Base-by-base conservation (phyloP, 2,888 invertebrate species). In the Eremobia ochroleuca region DNA sequence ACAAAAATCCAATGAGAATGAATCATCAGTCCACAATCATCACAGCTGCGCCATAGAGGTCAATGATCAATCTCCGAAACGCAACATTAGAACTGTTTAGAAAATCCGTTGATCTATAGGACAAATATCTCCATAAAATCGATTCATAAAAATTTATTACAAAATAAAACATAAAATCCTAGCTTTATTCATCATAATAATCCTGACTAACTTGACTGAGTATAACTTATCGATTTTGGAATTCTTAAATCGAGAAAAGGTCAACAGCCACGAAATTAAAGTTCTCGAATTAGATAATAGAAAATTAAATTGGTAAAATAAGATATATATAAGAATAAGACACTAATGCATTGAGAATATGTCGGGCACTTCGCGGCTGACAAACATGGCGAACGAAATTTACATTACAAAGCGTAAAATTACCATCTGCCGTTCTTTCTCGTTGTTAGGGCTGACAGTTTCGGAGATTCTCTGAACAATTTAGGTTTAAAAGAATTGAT, bases 331-430 rank as follows among this genome's bases (percentile, higher is more conserved):
- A 71, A 65, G 62, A 66, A 58, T 13, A 58, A 43, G 37, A 58
- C 52, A 65, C 68, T 79, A 79, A 82, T 79, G 76, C n/a, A 49
- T 59, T 58, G 62, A 81, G 66, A 79, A 78, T 70, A 77, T 79
- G 69, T 76, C 86, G 80, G 68, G 80, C 79, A 84, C 77, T 86
- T 78, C 82, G 79, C 73, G 67, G 31, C 76, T 87, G 85, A 79
- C 87, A 85, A 88, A 86, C 76, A 90, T 87, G 90, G 87, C 76
- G 81, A 81, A 82, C 80, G 75, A 82, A 87, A 91, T 92, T 87
- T 86, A 88, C 89, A 87, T 89, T 85, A 87, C 89, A 90, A 90
- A 89, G 87, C 87, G 87, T 89, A 87, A 90, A 91, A 91, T 92
- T 90, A 88, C 70, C 88, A 87, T 88, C 87, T 87, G 87, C 77